Evolutionary conservation across 53 echinoderm and acorn worm genomes (phyloP), one percentile per base, ranked within the genome.

Genomic region (Echinometra lucunter): DNA sequence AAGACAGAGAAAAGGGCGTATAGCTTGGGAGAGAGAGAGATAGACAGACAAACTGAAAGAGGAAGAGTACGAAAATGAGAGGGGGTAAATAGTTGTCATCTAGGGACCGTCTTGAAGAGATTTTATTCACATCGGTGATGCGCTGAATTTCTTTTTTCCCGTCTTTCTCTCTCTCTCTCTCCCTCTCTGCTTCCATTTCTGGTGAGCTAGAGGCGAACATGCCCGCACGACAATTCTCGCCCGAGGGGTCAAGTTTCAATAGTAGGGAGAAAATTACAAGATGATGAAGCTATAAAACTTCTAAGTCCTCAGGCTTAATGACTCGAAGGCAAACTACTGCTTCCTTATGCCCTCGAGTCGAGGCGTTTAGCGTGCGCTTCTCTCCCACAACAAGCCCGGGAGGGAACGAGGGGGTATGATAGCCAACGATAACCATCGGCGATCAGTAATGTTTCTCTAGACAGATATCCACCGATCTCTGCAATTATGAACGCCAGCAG

Each of bases 261-360:
- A 25, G 94, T 57, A 92, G 63, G 94, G 92, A 85, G 82, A 94
- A 94, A 94, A 94, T 85, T 82, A 94, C 94, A 83, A 85, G 85
- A 63, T 63, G 66, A 83, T 83, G 49, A 47, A 82, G 94, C 94
- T 94, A 94, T 94, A 85, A 94, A 94, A 85, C 94, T 94, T 94
- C 94, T 34, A 78, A 94, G 83, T 94, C 94, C 94, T 94, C 94
- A 45, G 94, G 94, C 94, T 58, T 83, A 63, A 94, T 94, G 94
- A 82, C 94, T 94, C 37, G 56, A n/a, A 83, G 94, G 85, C 94
- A 94, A 82, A 83, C 82, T 32, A 60, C 58, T n/a, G 82, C 85
- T 69, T 91, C 91, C 45, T 44, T 17, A 45, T 69, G 91, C 72
- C 91, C 91, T 69, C 44, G 70, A 91, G 91, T 91, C 38, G 42